Evolutionary conservation across 2,797 vertebrate species (phyloP).

Genomic region (Catharus ustulatus): DNA sequence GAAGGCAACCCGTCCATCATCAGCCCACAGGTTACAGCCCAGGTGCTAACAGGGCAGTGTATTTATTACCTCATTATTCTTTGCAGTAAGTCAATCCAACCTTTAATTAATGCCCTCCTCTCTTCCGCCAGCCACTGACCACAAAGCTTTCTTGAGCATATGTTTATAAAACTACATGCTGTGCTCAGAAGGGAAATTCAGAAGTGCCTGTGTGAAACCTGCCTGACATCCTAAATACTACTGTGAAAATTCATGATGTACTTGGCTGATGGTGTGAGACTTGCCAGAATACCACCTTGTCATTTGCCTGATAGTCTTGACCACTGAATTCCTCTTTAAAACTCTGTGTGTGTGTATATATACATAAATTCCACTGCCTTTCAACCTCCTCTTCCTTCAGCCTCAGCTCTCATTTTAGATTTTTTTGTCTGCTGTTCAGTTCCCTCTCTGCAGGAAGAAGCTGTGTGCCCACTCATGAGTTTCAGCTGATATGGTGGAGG

Average conservation of each 20-base stretch:
- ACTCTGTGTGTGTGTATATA: background rate
- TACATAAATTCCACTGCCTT: background rate
- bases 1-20: background rate
- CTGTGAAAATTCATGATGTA: background rate
- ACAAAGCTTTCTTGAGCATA: background rate
- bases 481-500: background rate
- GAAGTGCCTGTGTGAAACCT: slow-evolving; percentile 13
- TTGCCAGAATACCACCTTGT: background rate
- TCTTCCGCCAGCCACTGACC: background rate
- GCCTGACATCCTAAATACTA: background rate
- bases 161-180: slow-evolving; percentile 34
- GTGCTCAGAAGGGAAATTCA: slow-evolving; percentile 27
- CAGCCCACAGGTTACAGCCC: slow-evolving; percentile 7
- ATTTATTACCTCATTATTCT: slow-evolving; percentile 61
- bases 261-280: background rate
- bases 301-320: background rate
- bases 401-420: background rate
- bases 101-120: slow-evolving; percentile 36
- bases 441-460: background rate
- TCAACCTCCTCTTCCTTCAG: background rate
- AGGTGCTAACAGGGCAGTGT: slow-evolving; percentile 57
- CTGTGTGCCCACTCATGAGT: background rate
- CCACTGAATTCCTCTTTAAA: background rate
- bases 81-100: slow-evolving; percentile 36
- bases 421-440: background rate